A percentile compares a stretch with the other conserved stretches of the same genome.
Conservation (phyloP, 1,140 invertebrate genomes). For the Caenorhabditis briggsae region DNA sequence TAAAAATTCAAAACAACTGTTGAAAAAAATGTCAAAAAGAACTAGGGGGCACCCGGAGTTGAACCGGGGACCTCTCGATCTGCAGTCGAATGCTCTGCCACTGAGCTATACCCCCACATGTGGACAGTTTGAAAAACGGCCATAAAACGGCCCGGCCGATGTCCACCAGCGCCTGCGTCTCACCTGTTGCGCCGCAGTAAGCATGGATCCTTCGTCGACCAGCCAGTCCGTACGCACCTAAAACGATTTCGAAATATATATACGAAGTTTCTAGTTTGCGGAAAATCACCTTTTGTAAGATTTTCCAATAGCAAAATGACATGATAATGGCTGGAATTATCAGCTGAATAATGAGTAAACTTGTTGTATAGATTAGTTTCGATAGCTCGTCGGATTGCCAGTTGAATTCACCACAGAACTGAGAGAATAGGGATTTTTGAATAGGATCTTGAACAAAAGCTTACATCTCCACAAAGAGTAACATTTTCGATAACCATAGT, state of each 20-base stretch:
- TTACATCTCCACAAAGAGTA: slow-evolving; percentile 74
- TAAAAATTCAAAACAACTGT: too few species aligned
- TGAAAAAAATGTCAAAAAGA: not conserved
- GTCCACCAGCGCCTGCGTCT: not conserved
- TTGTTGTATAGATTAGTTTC: slow-evolving; percentile 73
- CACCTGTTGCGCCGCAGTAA: slow-evolving; percentile 77
- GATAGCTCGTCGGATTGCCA: slow-evolving; percentile 67
- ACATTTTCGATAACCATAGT: slow-evolving; percentile 72
- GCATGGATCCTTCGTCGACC: slow-evolving; percentile 74
- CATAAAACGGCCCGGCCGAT: not conserved
- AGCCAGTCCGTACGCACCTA: slow-evolving; percentile 77
- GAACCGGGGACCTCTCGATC: slow-evolving; percentile 80
- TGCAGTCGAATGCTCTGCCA: slow-evolving; percentile 81
- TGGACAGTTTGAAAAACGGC: not conserved
- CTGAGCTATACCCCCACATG: slow-evolving; percentile 65
- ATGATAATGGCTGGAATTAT: slow-evolving; percentile 74
- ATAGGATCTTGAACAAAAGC: not conserved
- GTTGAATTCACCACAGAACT: slow-evolving; percentile 77
- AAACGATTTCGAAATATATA: slow-evolving; percentile 23
- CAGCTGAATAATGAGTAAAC: slow-evolving; percentile 73
- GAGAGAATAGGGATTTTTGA: not conserved
- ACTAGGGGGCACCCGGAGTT: slow-evolving; percentile 77
- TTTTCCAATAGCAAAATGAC: slow-evolving; percentile 78
- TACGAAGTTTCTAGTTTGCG: not conserved
- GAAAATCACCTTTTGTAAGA: slow-evolving; percentile 74